Base-by-base conservation (phyloP, 2,888 invertebrate genomes). In the Cacoxenus indagator region DNA sequence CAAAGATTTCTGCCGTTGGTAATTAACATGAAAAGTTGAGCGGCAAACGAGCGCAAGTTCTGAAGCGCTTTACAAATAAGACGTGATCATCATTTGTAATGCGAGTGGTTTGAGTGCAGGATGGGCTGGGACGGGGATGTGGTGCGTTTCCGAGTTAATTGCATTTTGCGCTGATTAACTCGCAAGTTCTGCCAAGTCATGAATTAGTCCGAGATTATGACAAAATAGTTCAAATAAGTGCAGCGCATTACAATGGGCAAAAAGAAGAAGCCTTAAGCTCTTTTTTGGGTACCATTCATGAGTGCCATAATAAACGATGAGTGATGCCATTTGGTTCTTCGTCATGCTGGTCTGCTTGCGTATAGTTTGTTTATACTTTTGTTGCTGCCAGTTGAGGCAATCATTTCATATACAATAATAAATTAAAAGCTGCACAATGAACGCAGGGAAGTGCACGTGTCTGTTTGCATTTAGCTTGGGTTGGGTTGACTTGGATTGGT, bases 21-120 rank as follows among this genome's bases (percentile, higher is more conserved):
- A 55, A 55, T 55, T 55, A 55, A 55, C 55, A 55, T 55, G 26
- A 55, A 55, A 55, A 24, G 55, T 26, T 22, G 14, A 55, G n/a
- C n/a, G 4, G 27, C 55, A 14, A 55, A 55, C n/a, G n/a, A n/a
- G n/a, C n/a, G 22, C 55, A 14, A 55, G 55, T 55, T 55, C 26
- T 55, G 22, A 55, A 55, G 55, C 26, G 26, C 55, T 55, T 55
- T 55, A 26, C 55, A 55, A 55, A 55, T 55, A 55, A 55, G 55
- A 55, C 55, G 55, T 55, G 55, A 55, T 55, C 55, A 55, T 55
- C 55, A 55, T 55, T 55, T 55, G 55, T 55, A 55, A 55, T 55
- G 55, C 26, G 26, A n/a, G 45, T 43, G 45, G 55, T 26, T n/a
- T 11, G 3, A 19, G 14, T 55, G 54, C 8, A 19, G 8, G 26